Conservation (phyloP, 2,888 invertebrate genomes). For the Prenolepis imparis region DNA sequence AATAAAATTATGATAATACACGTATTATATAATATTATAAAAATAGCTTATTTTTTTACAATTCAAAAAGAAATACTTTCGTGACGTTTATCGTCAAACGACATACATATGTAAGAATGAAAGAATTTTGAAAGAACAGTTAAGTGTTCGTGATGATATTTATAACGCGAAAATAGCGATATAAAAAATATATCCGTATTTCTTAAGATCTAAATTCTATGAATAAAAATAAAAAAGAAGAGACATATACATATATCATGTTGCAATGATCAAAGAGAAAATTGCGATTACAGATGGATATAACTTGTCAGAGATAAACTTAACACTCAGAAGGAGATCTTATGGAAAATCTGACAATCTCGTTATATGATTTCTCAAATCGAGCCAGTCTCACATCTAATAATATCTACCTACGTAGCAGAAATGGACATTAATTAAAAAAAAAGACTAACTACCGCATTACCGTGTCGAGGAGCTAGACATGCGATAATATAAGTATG, state of each 20-base stretch:
- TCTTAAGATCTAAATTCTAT: neutral
- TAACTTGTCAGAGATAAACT: neutral
- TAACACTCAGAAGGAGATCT: neutral
- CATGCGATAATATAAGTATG: neutral
- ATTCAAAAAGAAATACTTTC: neutral
- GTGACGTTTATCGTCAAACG: neutral
- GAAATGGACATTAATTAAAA: constrained; percentile 1
- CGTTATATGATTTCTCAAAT: constrained; percentile 1
- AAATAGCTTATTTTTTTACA: neutral
- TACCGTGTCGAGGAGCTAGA: constrained; percentile 3
- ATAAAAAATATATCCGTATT: neutral
- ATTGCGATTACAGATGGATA: neutral
- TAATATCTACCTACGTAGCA: neutral
- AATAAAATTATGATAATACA: neutral
- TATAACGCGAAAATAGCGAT: neutral
- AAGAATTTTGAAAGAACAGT: neutral
- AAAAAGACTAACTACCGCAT: neutral
- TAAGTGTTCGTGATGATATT: neutral
- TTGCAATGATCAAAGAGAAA: neutral
- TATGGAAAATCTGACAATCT: constrained; percentile 22
- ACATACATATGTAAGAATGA: neutral
- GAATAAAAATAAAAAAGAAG: neutral
- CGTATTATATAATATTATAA: too few species aligned
- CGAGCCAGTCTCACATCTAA: neutral
- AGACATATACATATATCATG: neutral